Conservation (phyloP, 2,113 vertebrate species). For the Pygoscelis antarcticus region DNA sequence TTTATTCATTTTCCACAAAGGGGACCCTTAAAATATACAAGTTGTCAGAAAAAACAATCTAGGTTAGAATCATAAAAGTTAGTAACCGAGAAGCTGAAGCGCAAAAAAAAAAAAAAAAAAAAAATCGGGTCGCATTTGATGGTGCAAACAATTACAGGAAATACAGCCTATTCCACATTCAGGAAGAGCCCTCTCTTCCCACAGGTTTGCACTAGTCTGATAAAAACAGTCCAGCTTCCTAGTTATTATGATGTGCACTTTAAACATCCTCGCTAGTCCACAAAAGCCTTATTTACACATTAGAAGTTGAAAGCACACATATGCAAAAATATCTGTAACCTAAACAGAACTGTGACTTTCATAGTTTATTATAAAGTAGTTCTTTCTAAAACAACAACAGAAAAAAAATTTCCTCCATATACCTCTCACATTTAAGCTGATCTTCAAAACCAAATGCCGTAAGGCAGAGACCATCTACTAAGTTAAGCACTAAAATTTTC, state of each 20-base stretch:
- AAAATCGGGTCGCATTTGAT: slow-evolving; percentile 56
- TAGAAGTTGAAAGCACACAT: slow-evolving; percentile 3
- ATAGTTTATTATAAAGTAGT: not conserved
- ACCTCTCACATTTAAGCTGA: not conserved
- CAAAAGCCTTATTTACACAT: slow-evolving; percentile 27
- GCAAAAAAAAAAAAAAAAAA: not conserved
- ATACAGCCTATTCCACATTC: slow-evolving; percentile 53
- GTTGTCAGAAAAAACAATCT: not conserved
- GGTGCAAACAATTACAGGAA: slow-evolving; percentile 76
- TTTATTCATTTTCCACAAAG: not conserved
- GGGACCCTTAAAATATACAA: not conserved
- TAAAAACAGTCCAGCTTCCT: slow-evolving; percentile 73
- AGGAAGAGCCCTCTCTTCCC: slow-evolving; percentile 72
- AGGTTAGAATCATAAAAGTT: not conserved
- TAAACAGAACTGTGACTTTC: slow-evolving; percentile 3
- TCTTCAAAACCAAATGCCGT: not conserved
- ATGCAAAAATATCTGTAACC: not conserved
- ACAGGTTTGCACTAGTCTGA: slow-evolving; percentile 67
- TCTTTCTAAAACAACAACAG: not conserved
- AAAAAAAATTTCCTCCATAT: not conserved
- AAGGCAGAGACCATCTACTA: not conserved
- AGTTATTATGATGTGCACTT: slow-evolving; percentile 62
- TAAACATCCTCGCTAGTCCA: slow-evolving; percentile 61
- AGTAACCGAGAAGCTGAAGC: not conserved
- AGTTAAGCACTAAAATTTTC: not conserved